Percentiles rank a stretch among this genome's conserved stretches.
Evolutionary conservation across 2,113 vertebrate species (phyloP).

Genomic region (Coracopsis vasa): DNA sequence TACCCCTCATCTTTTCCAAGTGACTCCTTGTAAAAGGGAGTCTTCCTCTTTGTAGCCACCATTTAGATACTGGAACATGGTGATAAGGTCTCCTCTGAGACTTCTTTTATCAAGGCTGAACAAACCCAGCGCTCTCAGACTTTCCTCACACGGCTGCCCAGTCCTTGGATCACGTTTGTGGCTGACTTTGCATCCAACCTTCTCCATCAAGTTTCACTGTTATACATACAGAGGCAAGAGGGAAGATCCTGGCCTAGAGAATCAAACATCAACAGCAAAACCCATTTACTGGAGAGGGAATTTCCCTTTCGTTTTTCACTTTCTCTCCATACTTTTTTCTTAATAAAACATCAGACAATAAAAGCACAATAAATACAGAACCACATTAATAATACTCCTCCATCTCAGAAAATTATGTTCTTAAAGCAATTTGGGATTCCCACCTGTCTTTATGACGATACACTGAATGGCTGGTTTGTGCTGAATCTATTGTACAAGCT

Average conservation of each 20-base stretch:
- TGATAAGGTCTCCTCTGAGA: not conserved
- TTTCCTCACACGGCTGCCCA: not conserved
- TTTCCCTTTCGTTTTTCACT: not conserved
- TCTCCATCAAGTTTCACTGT: not conserved
- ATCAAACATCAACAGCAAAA: not conserved
- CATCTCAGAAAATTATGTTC: not conserved
- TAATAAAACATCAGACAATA: not conserved
- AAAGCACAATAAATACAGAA: constrained; percentile 3
- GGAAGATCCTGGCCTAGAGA: not conserved
- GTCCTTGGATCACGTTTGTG: not conserved
- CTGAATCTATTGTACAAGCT: not conserved
- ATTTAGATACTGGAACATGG: not conserved
- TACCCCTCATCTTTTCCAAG: not conserved
- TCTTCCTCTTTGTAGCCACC: not conserved
- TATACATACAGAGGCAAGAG: not conserved
- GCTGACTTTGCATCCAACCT: not conserved
- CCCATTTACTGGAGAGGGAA: not conserved
- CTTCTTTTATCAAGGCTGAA: not conserved
- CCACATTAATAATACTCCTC: not conserved
- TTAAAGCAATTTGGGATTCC: constrained; percentile 17
- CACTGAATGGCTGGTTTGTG: not conserved
- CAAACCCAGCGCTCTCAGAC: not conserved
- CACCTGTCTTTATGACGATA: not conserved
- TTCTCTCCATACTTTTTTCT: not conserved
- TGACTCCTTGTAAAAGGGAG: not conserved